Percentiles rank a stretch among this genome's conserved stretches.
phyloP scores from a whole-genome alignment of 2,113 vertebrate genomes.

The Theristicus caerulescens region DNA sequence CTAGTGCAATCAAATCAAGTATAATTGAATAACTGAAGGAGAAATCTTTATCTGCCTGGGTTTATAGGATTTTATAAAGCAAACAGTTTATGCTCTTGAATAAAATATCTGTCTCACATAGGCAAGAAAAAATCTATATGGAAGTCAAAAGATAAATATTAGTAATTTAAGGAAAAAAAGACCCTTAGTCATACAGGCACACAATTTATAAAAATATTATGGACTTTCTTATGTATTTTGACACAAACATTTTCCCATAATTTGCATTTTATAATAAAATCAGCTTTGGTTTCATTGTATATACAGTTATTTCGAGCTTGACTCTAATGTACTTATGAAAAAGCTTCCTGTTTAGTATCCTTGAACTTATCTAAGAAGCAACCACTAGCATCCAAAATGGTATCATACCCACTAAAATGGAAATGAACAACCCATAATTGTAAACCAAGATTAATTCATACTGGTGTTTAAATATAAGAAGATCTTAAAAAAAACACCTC shows the following conservation, averaged over 20 bases:
- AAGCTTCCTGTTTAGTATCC: background rate
- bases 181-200: background rate
- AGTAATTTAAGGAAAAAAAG: background rate
- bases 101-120: background rate
- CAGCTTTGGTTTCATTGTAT: background rate
- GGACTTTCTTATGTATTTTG: background rate
- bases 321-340: background rate
- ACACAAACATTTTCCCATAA: background rate
- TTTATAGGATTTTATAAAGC: background rate
- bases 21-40: background rate
- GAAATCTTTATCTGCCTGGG: background rate
- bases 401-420: slow-evolving; percentile 18
- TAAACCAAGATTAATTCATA: background rate
- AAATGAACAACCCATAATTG: slow-evolving; percentile 11
- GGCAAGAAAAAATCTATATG: background rate
- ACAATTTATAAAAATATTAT: background rate
- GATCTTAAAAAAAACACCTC: background rate
- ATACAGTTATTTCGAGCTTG: background rate
- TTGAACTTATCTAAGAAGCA: slow-evolving; percentile 9
- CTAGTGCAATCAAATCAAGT: background rate
- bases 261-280: slow-evolving; percentile 11
- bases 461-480: slow-evolving; percentile 15
- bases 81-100: background rate
- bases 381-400: background rate
- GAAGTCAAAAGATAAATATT: background rate